These are phyloP conservation scores for Danionella dracula DNA, from an alignment of 2,797 vertebrate genomes.

Conservation along the genomic window DNA sequence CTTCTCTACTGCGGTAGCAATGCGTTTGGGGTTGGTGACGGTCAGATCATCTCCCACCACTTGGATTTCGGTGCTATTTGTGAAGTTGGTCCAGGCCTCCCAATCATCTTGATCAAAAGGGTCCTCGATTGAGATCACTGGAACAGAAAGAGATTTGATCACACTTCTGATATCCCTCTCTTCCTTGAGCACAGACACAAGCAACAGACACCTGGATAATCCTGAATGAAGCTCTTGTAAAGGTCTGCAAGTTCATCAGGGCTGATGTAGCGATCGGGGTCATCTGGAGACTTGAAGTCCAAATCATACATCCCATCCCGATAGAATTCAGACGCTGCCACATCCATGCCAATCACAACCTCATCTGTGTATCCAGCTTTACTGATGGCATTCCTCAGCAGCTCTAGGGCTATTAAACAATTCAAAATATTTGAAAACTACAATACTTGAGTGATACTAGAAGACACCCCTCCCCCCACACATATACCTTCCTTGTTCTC, in stretches of 20 bases:
- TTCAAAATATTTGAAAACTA: neutral
- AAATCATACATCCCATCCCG: conserved; percentile 87
- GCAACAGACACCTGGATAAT: conserved; percentile 77
- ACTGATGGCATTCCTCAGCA: conserved; percentile 81
- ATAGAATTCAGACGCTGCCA: conserved; percentile 92
- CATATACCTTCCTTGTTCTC: conserved; percentile 88
- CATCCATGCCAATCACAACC: conserved; percentile 95
- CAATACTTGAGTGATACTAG: no score
- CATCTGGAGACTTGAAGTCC: conserved; percentile 95
- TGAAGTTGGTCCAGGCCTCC: conserved; percentile 87
- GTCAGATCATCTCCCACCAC: conserved; percentile 94
- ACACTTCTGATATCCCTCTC: neutral
- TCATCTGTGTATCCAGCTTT: conserved; percentile 88
- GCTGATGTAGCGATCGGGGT: conserved; percentile 81
- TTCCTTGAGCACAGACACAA: neutral
- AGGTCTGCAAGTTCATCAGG: conserved; percentile 84
- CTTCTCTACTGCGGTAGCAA: conserved; percentile 81
- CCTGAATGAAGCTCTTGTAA: conserved; percentile 86
- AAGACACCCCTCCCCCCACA: no score
- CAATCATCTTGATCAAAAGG: conserved; percentile 97
- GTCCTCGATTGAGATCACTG: conserved; percentile 91
- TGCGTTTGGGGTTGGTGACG: conserved; percentile 91
- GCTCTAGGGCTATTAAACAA: conserved; percentile 76
- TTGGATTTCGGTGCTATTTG: conserved; percentile 78
- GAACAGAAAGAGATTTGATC: neutral